These are phyloP conservation scores for Scaptomyza polygonia DNA, from an alignment of 2,888 invertebrate species.

Conservation along the genomic window DNA sequence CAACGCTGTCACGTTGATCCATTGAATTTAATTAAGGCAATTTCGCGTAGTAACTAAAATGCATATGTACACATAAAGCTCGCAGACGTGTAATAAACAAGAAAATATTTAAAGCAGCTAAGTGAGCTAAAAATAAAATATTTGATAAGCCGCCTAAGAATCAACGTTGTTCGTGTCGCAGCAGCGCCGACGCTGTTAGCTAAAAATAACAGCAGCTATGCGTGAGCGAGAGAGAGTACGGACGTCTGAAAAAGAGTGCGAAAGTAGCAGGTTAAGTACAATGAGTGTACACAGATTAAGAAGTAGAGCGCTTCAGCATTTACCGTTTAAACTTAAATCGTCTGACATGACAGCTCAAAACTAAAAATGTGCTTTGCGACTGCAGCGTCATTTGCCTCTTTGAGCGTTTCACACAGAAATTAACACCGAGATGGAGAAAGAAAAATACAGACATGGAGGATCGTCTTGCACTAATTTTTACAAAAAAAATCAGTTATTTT, in stretches of 20 bases:
- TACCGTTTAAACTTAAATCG: constrained; percentile 45
- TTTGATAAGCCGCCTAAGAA: constrained; percentile 63
- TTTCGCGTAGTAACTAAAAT: constrained; percentile 60
- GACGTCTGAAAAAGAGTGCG: neutral
- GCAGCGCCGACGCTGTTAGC: constrained; percentile 53
- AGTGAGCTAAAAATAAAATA: constrained; percentile 61
- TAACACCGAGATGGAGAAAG: constrained; percentile 28
- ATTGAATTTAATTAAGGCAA: constrained; percentile 65
- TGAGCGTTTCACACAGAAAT: constrained; percentile 58
- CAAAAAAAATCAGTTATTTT: constrained; percentile 26
- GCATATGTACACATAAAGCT: constrained; percentile 19
- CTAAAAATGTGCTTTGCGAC: constrained; percentile 30
- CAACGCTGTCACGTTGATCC: constrained; percentile 35
- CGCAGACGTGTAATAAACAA: constrained; percentile 25
- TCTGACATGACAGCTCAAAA: constrained; percentile 49
- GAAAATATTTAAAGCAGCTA: constrained; percentile 57
- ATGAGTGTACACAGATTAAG: constrained; percentile 12
- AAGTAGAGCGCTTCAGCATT: constrained; percentile 52
- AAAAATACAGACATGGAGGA: neutral
- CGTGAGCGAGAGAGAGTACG: constrained; percentile 10
- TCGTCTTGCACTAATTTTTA: constrained; percentile 19
- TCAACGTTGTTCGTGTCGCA: constrained; percentile 28
- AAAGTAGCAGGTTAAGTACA: constrained; percentile 9
- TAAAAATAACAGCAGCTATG: constrained; percentile 61
- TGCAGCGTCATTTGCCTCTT: constrained; percentile 49